Conservation (phyloP, 2,888 invertebrate genomes). For the Cremastinae sp. region DNA sequence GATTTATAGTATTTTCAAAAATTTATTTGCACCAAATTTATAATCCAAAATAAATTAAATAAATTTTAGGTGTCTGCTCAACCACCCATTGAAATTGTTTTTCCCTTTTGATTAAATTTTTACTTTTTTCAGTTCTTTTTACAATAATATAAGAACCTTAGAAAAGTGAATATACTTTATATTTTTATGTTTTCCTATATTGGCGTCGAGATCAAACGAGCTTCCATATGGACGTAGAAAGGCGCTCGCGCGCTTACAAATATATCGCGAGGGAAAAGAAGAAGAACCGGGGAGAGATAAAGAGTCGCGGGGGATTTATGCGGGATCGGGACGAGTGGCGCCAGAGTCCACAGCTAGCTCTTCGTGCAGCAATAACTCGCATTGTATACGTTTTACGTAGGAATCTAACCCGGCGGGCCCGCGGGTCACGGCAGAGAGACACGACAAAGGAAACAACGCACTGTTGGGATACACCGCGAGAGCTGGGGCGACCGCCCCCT, state of each 20-base stretch:
- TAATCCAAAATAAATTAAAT: too few relatives aligned
- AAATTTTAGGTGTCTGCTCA: too few relatives aligned
- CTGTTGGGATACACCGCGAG: slow-evolving; percentile 61
- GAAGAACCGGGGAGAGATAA: slow-evolving; percentile 3
- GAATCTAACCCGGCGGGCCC: slow-evolving; percentile 79
- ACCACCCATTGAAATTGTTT: too few relatives aligned
- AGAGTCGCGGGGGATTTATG: slow-evolving; percentile 72
- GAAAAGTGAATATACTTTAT: too few relatives aligned
- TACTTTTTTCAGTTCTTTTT: too few relatives aligned
- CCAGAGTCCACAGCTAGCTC: slow-evolving; percentile 68
- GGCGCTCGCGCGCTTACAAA: neutral
- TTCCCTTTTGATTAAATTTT: too few relatives aligned
- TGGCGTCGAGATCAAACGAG: too few relatives aligned
- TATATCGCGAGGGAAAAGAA: slow-evolving; percentile 31
- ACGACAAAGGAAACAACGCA: slow-evolving; percentile 67
- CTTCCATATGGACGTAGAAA: neutral
- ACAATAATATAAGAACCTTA: too few relatives aligned
- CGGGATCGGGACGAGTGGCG: slow-evolving; percentile 76
- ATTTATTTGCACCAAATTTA: too few relatives aligned
- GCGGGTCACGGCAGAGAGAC: slow-evolving; percentile 75
- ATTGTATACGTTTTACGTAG: slow-evolving; percentile 78
- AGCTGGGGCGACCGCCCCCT: slow-evolving; percentile 42
- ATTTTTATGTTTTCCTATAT: too few relatives aligned
- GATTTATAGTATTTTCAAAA: too few relatives aligned
- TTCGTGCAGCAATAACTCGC: slow-evolving; percentile 78